Base-by-base conservation (phyloP, 2,888 invertebrate genomes). In the Pocota personata region DNA sequence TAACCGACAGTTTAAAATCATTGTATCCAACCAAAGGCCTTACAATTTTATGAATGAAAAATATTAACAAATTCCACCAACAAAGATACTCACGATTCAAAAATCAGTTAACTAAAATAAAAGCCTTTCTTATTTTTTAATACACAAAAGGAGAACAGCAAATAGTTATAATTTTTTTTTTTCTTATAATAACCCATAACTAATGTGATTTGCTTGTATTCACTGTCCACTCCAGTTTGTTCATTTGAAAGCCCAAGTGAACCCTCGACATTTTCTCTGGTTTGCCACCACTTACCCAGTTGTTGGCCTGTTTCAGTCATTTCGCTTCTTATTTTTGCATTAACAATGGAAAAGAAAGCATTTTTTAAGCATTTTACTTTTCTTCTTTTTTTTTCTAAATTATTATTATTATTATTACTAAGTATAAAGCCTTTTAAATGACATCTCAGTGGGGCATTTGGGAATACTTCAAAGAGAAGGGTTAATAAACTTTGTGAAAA, bases 331-430 rank as follows among this genome's bases (percentile, higher is more conserved):
- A 40, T 46, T 37, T 69, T 66, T 30, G 66, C 60, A 62, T 40
- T 35, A 2, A 30, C 60, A 62, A 62, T 50, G 32, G 48, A 66
- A 66, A 66, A 66, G 66, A 66, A 73, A 62, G 60, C 73, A 60
- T 73, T 73, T 40, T 3, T 12, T 37, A 16, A 21, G 37, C 40
- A 21, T 16, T 32, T 48, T 64, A n/a, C n/a, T 48, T 21, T 40
- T 58, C 12, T 58, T 0, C 27, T 40, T 48, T 62, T 46, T 67
- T 52, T 40, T 40, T 40, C 24, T 27, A 43, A 69, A 43, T 50
- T 37, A 48, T 66, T 35, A 32, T 64, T 43, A 62, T 27, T 60
- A 3, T 16, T n/a, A n/a, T n/a, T n/a, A n/a, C n/a, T 37, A 32
- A 66, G 43, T 52, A 66, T 35, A 69, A 69, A 55, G 55, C 43